Conservation (phyloP, 2,113 vertebrate species). For the Rhodinocichla rosea region DNA sequence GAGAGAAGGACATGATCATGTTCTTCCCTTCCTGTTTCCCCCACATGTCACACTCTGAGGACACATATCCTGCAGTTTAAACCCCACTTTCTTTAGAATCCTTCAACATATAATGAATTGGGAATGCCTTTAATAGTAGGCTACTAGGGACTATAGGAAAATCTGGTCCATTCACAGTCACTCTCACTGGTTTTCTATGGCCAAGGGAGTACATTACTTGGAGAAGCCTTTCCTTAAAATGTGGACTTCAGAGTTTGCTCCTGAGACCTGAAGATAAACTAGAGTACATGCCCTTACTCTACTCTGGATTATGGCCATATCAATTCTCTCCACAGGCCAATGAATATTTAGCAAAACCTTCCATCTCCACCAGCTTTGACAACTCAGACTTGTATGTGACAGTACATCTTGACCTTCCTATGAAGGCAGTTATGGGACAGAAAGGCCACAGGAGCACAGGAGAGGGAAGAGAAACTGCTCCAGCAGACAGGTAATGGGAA, state of each 20-base stretch:
- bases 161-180: not conserved
- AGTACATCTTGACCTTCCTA: rapidly evolving
- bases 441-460: not conserved
- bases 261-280: not conserved
- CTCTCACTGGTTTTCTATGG: not conserved
- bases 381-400: not conserved
- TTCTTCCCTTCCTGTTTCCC: not conserved
- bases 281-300: not conserved
- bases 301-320: not conserved
- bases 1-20: not conserved
- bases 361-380: not conserved
- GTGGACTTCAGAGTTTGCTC: not conserved
- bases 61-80: not conserved
- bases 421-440: not conserved
- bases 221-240: not conserved
- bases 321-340: not conserved
- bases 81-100: not conserved
- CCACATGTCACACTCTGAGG: not conserved
- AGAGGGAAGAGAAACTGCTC: not conserved
- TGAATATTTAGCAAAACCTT: not conserved
- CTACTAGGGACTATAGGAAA: not conserved
- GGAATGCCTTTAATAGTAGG: not conserved
- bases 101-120: not conserved
- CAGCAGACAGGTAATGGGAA: rapidly evolving
- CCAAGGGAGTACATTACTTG: not conserved